Base-by-base conservation (phyloP, 2,113 vertebrate genomes). In the Tangachromis dhanisi region DNA sequence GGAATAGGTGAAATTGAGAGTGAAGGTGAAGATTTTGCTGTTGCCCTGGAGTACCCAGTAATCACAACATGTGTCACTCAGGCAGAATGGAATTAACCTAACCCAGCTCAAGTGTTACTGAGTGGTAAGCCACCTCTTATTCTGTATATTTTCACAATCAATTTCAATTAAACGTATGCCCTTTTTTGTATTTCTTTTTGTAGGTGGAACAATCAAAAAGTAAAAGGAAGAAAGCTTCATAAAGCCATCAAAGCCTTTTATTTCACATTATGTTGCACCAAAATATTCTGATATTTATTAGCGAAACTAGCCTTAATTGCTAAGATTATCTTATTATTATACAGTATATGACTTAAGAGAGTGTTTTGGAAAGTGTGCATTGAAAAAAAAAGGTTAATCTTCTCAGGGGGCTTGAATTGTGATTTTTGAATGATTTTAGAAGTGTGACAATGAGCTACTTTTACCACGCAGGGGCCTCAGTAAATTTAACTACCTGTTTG, bases 11-110 rank as follows among this genome's bases (percentile, higher is more conserved):
- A 86, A 21, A n/a, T 38, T 6, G 92, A 93, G 8, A 94, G 92
- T 21, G 91, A 94, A 40, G 89, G 81, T 1, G 93, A 93, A 81
- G 90, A 94, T 68, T 96, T 94, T 86, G 55, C 71, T 21, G 61
- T 91, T n/a, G 95, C 95, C 13, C 84, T 79, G 2, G 94, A 95
- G 55, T 26, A 91, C 51, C 85, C 76, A 4, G 88, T 86, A 53
- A 55, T 6, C 12, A 16, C 16, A 29, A 13, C 26, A 9, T 73
- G 38, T 4, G 5, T 83, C 11, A 21, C 71, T 6, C 57, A 14
- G 1, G 21, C 33, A 29, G 83, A 95, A 47, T 73, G 53, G n/a
- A 83, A 94, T 61, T 87, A 80, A 90, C 10, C 7, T 21, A 31
- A 5, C 8, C 17, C 24, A n/a, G 12, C 42, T 9, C 12, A 47